phyloP scores from a whole-genome alignment of 2,113 vertebrate genomes.

The Ornithorhynchus anatinus region DNA sequence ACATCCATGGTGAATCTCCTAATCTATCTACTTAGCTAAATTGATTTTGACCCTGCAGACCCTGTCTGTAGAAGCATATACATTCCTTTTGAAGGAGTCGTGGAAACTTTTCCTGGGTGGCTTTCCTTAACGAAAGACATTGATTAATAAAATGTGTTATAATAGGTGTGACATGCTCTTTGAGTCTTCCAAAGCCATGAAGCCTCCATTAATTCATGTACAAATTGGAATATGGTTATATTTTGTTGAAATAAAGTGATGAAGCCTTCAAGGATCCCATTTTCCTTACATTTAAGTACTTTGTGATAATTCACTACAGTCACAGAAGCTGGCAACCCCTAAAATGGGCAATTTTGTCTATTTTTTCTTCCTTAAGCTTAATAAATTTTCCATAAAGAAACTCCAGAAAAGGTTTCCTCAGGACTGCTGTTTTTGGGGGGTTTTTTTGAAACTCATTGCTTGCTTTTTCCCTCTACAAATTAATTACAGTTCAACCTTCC shows the following conservation, averaged over 20 bases:
- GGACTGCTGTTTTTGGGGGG: slow-evolving; percentile 8
- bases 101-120: not conserved
- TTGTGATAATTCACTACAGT: slow-evolving; percentile 44
- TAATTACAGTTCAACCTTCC: slow-evolving; percentile 35
- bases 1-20: not conserved
- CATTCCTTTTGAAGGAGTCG: slow-evolving; percentile 22
- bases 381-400: slow-evolving; percentile 33
- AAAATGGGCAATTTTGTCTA: slow-evolving; percentile 49
- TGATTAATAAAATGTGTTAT: slow-evolving; percentile 58
- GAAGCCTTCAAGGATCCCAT: slow-evolving; percentile 56
- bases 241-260: slow-evolving; percentile 49
- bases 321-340: slow-evolving; percentile 46
- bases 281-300: slow-evolving; percentile 38
- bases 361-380: not conserved
- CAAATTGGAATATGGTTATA: slow-evolving; percentile 54
- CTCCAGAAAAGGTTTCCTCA: slow-evolving; percentile 10
- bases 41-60: not conserved
- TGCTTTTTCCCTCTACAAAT: slow-evolving; percentile 45
- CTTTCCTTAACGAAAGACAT: slow-evolving; percentile 44
- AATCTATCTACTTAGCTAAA: not conserved
- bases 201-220: slow-evolving; percentile 47
- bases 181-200: slow-evolving; percentile 55
- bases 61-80: not conserved
- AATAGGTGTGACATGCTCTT: slow-evolving; percentile 51
- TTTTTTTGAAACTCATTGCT: slow-evolving; percentile 48